A percentile compares a stretch with the other conserved stretches of the same genome.
Evolutionary conservation across 2,113 vertebrate genomes (phyloP).

Genomic region (Miniopterus natalensis): DNA sequence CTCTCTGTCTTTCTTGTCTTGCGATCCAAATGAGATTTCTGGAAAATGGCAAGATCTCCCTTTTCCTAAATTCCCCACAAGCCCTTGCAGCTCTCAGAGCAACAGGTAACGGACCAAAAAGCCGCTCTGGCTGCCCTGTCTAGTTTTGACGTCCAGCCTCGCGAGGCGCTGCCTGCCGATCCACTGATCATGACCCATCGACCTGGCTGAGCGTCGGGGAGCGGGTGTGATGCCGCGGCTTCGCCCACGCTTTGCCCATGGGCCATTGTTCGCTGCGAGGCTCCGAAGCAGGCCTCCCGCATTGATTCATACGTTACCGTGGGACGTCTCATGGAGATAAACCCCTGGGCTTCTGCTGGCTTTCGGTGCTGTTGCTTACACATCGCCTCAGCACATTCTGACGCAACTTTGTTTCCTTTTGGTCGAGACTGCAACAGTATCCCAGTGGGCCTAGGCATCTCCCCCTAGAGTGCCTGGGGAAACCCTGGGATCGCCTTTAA

Average conservation of each 20-base stretch:
- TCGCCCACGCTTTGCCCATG: conserved; percentile 87
- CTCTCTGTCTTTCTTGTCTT: conserved; percentile 90
- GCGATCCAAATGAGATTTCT: conserved; percentile 90
- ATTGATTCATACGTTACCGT: conserved; percentile 74
- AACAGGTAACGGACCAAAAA: conserved; percentile 88
- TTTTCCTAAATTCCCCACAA: conserved; percentile 88
- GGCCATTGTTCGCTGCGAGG: conserved; percentile 83
- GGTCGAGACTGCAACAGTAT: background rate
- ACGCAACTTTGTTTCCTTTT: conserved; percentile 42
- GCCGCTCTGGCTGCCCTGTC: conserved; percentile 79
- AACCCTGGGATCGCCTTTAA: background rate
- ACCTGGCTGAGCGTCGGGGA: conserved; percentile 84
- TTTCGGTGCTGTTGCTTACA: conserved; percentile 85
- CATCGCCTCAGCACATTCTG: conserved; percentile 80
- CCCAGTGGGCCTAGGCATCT: conserved; percentile 34
- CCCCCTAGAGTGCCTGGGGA: conserved; percentile 52
- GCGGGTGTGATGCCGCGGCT: conserved; percentile 80
- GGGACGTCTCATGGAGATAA: conserved; percentile 55
- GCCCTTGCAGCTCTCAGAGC: conserved; percentile 89
- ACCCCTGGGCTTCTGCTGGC: conserved; percentile 83
- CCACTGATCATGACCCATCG: conserved; percentile 86
- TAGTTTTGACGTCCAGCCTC: conserved; percentile 77
- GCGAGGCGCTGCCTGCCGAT: conserved; percentile 66
- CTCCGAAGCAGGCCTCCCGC: conserved; percentile 74
- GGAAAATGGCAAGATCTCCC: conserved; percentile 90